Conservation (phyloP, 2,113 vertebrate species). For the Sturnus vulgaris region DNA sequence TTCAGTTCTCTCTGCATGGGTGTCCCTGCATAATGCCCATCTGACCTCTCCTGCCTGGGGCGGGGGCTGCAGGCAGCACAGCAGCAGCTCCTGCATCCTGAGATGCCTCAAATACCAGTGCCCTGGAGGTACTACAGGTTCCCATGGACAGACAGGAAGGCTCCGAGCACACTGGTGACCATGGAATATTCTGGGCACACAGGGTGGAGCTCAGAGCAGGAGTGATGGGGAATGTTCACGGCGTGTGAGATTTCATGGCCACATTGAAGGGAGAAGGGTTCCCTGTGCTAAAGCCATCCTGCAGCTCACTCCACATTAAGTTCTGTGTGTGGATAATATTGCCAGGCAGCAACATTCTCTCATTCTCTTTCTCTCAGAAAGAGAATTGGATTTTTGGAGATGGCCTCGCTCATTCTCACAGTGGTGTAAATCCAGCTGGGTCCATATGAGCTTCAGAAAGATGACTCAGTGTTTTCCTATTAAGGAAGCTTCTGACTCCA, state of each 20-base stretch:
- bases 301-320: neutral
- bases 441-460: neutral
- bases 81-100: neutral
- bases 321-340: neutral
- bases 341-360: neutral
- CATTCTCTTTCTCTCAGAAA: neutral
- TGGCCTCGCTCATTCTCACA: rapidly evolving
- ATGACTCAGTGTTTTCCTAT: neutral
- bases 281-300: neutral
- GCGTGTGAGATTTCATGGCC: neutral
- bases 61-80: neutral
- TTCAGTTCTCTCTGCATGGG: neutral
- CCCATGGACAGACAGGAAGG: neutral
- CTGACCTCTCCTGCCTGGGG: neutral
- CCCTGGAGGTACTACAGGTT: neutral
- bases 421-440: neutral
- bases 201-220: neutral
- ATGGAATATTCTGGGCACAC: neutral
- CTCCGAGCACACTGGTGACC: neutral
- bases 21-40: neutral
- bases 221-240: neutral
- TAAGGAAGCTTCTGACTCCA: neutral
- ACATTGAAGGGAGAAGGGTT: neutral
- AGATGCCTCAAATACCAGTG: neutral
- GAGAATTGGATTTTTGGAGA: neutral